Evolutionary conservation across 2,113 vertebrate species (phyloP).

Genomic region (Sapajus apella): DNA sequence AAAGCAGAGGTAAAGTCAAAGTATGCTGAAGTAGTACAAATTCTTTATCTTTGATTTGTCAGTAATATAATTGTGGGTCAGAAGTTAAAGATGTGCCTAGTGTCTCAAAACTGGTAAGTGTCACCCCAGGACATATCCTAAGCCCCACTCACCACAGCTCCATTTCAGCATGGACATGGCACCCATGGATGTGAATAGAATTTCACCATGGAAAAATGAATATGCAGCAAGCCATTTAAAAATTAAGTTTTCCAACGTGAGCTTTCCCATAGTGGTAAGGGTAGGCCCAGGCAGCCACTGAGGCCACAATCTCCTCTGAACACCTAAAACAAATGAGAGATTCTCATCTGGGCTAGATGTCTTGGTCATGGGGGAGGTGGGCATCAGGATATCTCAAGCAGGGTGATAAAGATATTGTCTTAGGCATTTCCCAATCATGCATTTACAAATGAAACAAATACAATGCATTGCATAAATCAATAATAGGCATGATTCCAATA

Average conservation of each 20-base stretch:
- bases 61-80: background rate
- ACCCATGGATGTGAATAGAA: background rate
- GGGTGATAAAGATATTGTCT: background rate
- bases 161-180: background rate
- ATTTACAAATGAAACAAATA: background rate
- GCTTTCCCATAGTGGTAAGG: background rate
- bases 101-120: background rate
- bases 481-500: background rate
- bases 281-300: background rate
- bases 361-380: background rate
- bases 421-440: background rate
- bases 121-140: background rate
- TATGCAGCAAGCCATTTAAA: background rate
- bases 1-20: background rate
- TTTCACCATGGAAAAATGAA: background rate
- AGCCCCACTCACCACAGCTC: background rate
- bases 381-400: background rate
- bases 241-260: background rate
- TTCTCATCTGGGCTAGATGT: background rate
- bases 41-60: background rate
- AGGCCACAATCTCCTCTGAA: background rate
- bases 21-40: background rate
- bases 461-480: background rate
- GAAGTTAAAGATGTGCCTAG: background rate
- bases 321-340: background rate